phyloP scores from a whole-genome alignment of 2,888 invertebrate genomes.

The Blastobasis adustella region DNA sequence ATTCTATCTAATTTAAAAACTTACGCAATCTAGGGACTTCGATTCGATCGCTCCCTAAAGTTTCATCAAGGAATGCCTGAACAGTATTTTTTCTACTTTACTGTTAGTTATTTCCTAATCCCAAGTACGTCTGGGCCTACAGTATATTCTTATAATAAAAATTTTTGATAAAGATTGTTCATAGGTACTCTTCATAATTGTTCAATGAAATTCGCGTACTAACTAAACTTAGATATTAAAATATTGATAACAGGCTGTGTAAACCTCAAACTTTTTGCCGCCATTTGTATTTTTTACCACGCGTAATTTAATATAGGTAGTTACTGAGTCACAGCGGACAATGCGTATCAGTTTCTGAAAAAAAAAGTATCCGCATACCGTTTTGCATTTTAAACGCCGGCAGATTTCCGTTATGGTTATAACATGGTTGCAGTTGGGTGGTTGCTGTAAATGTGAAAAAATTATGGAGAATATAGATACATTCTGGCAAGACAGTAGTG shows the following conservation, averaged over 20 bases:
- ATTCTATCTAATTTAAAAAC: conserved; percentile 50
- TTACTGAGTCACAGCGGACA: conserved; percentile 45
- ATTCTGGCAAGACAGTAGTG: no score
- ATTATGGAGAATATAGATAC: no score
- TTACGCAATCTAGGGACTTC: conserved; percentile 34
- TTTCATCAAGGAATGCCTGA: neutral
- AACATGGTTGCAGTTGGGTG: conserved; percentile 2
- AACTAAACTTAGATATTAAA: no score
- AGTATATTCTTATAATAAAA: no score
- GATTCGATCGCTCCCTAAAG: conserved; percentile 17
- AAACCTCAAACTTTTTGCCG: conserved; percentile 30
- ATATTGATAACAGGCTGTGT: conserved; percentile 11
- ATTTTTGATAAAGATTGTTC: no score
- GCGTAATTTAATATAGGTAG: conserved; percentile 61
- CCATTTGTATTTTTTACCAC: conserved; percentile 53
- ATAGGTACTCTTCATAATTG: no score
- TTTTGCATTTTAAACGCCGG: conserved; percentile 27
- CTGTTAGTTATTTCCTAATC: no score
- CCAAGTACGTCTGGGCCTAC: no score
- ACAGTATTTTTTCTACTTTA: no score
- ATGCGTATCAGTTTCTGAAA: conserved; percentile 16
- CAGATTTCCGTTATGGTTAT: conserved; percentile 7
- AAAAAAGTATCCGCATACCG: conserved; percentile 17
- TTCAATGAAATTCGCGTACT: no score
- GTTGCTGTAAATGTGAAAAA: no score